Percentiles rank a stretch among this genome's conserved stretches.
phyloP scores from a whole-genome alignment of 2,113 vertebrate genomes.

The Leptobrachium ailaonicum region DNA sequence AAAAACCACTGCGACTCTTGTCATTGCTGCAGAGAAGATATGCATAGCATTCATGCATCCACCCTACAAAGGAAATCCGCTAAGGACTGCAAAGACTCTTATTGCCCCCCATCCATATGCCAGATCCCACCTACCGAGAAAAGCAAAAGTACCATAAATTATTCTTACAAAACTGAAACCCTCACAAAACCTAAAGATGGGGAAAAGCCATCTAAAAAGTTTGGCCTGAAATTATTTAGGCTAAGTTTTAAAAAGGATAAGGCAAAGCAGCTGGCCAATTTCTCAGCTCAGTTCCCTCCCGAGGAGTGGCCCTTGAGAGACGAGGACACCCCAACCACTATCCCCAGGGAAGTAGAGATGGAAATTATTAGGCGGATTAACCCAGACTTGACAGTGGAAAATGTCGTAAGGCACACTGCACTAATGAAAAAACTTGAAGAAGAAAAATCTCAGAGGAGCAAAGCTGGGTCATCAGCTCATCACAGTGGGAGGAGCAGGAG shows the following conservation, averaged over 20 bases:
- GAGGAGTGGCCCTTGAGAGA: slow-evolving; percentile 96
- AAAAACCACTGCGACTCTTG: slow-evolving; percentile 92
- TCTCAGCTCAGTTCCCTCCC: slow-evolving; percentile 96
- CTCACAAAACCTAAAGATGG: slow-evolving; percentile 88
- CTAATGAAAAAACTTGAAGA: slow-evolving; percentile 98
- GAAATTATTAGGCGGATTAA: slow-evolving; percentile 97
- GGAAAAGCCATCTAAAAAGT: slow-evolving; percentile 93
- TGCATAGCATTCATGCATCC: slow-evolving; percentile 85
- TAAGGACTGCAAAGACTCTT: slow-evolving; percentile 87
- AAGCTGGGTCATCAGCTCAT: slow-evolving; percentile 88
- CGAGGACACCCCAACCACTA: slow-evolving; percentile 87
- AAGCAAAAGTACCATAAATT: slow-evolving; percentile 88
- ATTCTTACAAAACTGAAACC: slow-evolving; percentile 90
- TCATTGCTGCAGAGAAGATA: slow-evolving; percentile 87
- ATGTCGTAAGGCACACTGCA: slow-evolving; percentile 93
- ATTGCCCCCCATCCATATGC: slow-evolving; percentile 76
- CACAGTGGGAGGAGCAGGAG: slow-evolving; percentile 90
- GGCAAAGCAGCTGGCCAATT: slow-evolving; percentile 91
- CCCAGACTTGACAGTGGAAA: slow-evolving; percentile 95
- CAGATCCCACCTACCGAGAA: slow-evolving; percentile 86
- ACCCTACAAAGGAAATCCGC: slow-evolving; percentile 88
- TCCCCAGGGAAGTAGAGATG: slow-evolving; percentile 94
- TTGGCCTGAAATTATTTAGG: slow-evolving; percentile 93
- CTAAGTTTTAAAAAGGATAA: slow-evolving; percentile 98
- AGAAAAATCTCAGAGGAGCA: slow-evolving; percentile 90